Evolutionary conservation across 2,797 vertebrate genomes (phyloP), one percentile per base, ranked within the genome.

Genomic region (Enteromius fasciolatus): DNA sequence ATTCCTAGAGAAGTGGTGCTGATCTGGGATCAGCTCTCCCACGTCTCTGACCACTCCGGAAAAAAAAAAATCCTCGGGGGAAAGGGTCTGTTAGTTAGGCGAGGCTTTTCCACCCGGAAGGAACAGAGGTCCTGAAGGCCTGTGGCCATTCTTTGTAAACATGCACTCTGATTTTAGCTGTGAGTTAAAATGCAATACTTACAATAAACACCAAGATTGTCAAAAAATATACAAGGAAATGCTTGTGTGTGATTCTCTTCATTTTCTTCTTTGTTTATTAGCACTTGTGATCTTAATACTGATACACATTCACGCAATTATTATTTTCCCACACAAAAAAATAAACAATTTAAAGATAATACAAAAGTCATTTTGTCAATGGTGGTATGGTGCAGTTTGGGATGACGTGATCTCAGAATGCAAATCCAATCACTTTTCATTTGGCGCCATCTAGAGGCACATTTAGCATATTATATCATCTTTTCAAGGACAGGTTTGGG

Each of bases 161-260:
- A 92, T 91, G 91, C 92, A 92, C 91, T 94, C 92, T 90, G 91
- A 92, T 89, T 91, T 86, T 91, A 90, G 90, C 85, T 80, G 89
- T 93, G 70, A 81, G 73, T 81, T 92, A 63, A 91, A 91, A 93
- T 93, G 93, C 92, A 94, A 93, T 93, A 93, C 91, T 93, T 93
- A 92, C 84, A 93, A 88, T 92, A 93, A 94, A 93, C 90, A 91
- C 89, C 79, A 89, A 92, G 91, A 93, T 92, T 94, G 92, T 93
- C 90, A 90, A 91, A 93, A 77, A 84, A 80, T 41, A 18, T 10
- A 73, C 4, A 2, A 12, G 36, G 41, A 81, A 46, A 11, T n/a
- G 44, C 9, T 15, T 72, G 33, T 33, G 33, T 12, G 2, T 31
- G 39, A 8, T 12, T 59, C 2, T 41, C 15, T 73, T 79, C 3